Conservation (phyloP, 1,140 invertebrate genomes). For the Brachionus koreanus region DNA sequence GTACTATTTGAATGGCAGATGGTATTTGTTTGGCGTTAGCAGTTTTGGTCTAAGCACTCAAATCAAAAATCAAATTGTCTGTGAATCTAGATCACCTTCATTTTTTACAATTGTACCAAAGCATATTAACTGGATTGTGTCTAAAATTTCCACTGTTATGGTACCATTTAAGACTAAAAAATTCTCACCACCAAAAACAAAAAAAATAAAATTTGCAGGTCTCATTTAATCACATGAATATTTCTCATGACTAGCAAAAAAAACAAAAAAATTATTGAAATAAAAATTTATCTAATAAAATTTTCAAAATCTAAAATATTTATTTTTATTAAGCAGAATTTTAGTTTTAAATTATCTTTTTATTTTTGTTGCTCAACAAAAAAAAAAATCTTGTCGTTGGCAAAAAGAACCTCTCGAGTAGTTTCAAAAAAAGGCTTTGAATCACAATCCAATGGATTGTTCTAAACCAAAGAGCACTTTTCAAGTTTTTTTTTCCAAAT, state of each 20-base stretch:
- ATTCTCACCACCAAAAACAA: not conserved
- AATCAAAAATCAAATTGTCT: not conserved
- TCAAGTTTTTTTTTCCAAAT: not conserved
- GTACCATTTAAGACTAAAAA: not conserved
- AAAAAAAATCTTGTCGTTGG: too few relatives aligned
- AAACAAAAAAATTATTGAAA: too few relatives aligned
- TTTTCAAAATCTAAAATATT: not conserved
- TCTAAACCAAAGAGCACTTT: too few relatives aligned
- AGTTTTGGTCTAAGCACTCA: not conserved
- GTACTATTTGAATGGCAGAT: not conserved
- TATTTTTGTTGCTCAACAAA: too few relatives aligned
- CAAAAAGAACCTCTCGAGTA: too few relatives aligned
- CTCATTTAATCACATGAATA: not conserved
- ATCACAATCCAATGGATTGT: too few relatives aligned
- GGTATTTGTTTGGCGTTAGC: slow-evolving; percentile 9
- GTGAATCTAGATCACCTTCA: not conserved
- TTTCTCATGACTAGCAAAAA: not conserved
- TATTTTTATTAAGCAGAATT: too few relatives aligned
- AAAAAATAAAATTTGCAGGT: not conserved
- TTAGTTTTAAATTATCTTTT: too few relatives aligned
- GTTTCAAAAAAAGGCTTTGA: too few relatives aligned
- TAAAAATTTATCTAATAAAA: not conserved
- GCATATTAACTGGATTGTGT: not conserved
- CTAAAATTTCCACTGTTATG: not conserved
- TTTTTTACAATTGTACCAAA: slow-evolving; percentile 18